phyloP scores from a whole-genome alignment of 2,797 vertebrate species.

The Mus spretus region DNA sequence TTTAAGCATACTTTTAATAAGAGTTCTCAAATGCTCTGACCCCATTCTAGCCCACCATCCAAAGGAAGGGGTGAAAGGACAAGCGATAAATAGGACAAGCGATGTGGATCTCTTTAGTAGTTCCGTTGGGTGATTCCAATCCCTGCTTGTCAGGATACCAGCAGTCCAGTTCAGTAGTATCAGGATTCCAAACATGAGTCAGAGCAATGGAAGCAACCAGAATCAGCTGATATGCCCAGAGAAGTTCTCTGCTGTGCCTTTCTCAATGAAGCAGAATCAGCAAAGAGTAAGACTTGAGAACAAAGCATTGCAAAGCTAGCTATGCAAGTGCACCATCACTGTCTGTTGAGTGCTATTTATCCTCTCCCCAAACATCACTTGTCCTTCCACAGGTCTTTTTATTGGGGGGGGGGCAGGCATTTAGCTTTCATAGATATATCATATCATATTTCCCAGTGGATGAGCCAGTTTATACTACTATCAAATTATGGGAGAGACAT shows the following conservation, averaged over 20 bases:
- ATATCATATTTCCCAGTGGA: background rate
- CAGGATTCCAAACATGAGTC: too few relatives aligned
- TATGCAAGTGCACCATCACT: too few relatives aligned
- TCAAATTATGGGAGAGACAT: background rate
- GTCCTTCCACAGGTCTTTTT: background rate
- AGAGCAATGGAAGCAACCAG: too few relatives aligned
- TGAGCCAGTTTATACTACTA: background rate
- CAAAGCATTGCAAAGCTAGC: too few relatives aligned
- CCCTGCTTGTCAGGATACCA: background rate
- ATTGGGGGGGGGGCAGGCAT: background rate
- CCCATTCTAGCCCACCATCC: background rate
- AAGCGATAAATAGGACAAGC: background rate
- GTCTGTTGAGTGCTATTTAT: too few relatives aligned
- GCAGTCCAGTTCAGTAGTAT: too few relatives aligned
- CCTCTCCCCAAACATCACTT: background rate
- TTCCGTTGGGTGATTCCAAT: background rate
- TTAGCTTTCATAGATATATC: background rate
- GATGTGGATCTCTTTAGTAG: background rate
- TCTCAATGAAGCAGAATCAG: too few relatives aligned
- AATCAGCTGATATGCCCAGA: too few relatives aligned
- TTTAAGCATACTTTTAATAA: background rate
- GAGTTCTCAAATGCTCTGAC: background rate
- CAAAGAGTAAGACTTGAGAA: too few relatives aligned
- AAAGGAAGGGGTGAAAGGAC: background rate
- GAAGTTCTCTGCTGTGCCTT: too few relatives aligned